A percentile compares a stretch with the other conserved stretches of the same genome.
Evolutionary conservation across 2,888 invertebrate species (phyloP).

Genomic region (Chromoteleia sp.): DNA sequence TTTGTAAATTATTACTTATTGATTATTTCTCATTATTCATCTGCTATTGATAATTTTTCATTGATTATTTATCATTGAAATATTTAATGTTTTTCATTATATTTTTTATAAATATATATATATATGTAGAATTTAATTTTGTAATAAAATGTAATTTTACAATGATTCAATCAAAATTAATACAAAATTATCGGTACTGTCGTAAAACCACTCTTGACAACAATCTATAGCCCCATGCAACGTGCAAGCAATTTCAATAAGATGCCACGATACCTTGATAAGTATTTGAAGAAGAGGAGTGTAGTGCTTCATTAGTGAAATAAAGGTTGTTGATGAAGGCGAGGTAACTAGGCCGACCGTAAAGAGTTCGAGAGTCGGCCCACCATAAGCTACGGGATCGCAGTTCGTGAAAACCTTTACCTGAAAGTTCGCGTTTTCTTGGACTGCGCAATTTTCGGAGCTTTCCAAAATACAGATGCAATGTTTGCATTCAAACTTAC

Average conservation of each 20-base stretch:
- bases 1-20: no score
- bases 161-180: constrained; percentile 13
- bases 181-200: not conserved
- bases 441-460: constrained; percentile 53
- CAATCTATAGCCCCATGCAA: constrained; percentile 53
- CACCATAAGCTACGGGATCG: constrained; percentile 83
- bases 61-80: no score
- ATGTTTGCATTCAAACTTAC: not conserved
- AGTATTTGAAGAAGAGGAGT: constrained; percentile 78
- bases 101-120: no score
- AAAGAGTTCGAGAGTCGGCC: constrained; percentile 79
- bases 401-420: constrained; percentile 80
- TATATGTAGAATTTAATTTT: no score
- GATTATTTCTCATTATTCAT: no score
- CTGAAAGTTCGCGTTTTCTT: constrained; percentile 77
- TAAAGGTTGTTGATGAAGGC: constrained; percentile 82
- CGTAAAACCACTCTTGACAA: constrained; percentile 21
- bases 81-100: no score
- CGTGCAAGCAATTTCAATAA: constrained; percentile 62
- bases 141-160: no score
- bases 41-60: no score
- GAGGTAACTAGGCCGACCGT: constrained; percentile 80
- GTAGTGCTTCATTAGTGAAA: constrained; percentile 82
- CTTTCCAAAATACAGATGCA: not conserved
- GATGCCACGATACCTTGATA: constrained; percentile 80